Conservation (phyloP, 2,113 vertebrate species). For the Pavo muticus region DNA sequence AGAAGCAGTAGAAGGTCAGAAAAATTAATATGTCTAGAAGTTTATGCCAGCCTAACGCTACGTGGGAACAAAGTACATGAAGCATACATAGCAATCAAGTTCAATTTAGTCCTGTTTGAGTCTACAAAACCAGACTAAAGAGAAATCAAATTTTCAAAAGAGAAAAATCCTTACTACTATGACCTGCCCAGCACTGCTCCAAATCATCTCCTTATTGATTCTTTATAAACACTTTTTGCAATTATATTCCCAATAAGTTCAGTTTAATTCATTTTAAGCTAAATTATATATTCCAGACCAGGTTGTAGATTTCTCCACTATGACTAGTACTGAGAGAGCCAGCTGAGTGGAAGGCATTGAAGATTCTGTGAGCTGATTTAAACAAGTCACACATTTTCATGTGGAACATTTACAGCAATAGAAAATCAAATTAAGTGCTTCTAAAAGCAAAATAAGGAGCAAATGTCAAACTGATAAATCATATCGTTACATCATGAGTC, state of each 20-base stretch:
- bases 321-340: background rate
- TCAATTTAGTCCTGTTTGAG: background rate
- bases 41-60: background rate
- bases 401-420: background rate
- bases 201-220: background rate
- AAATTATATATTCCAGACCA: background rate
- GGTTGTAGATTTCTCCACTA: background rate
- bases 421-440: conserved; percentile 21
- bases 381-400: background rate
- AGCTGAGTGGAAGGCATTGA: background rate
- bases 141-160: background rate
- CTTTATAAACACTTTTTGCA: background rate
- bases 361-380: background rate
- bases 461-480: background rate
- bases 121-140: background rate
- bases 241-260: background rate
- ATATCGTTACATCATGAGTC: background rate
- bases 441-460: conserved; percentile 19
- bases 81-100: fast-evolving
- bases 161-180: background rate
- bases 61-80: background rate
- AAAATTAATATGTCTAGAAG: background rate
- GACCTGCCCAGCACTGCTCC: background rate
- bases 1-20: background rate
- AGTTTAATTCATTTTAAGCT: background rate